A percentile compares a stretch with the other conserved stretches of the same genome.
These are phyloP conservation scores for Anguilla rostrata DNA, from an alignment of 2,113 vertebrate species.

Conservation along the genomic window DNA sequence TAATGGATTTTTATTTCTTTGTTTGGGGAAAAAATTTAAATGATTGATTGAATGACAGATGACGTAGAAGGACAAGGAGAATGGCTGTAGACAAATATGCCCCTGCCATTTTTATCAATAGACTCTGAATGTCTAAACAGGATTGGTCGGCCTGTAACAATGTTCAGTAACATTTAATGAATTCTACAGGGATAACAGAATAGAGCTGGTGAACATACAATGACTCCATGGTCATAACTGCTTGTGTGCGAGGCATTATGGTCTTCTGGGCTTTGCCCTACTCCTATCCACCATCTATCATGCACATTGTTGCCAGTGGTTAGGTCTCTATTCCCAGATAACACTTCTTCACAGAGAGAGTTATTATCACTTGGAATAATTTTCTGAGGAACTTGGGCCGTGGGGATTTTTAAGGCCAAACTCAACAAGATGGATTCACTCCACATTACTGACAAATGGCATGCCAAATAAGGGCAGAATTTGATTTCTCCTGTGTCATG, in stretches of 20 bases:
- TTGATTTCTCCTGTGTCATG: background rate
- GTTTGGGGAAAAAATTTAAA: too few relatives aligned
- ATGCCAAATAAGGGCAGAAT: background rate
- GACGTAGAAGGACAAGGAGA: background rate
- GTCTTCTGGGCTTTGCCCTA: background rate
- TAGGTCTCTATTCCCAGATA: background rate
- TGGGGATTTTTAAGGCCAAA: background rate
- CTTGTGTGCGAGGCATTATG: background rate
- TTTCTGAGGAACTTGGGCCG: background rate
- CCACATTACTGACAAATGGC: background rate
- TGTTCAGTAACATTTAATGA: background rate
- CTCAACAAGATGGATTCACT: background rate
- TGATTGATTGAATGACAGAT: too few relatives aligned
- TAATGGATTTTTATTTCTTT: too few relatives aligned
- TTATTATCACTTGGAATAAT: background rate
- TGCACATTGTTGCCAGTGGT: background rate
- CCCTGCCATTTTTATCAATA: background rate
- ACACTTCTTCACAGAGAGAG: background rate
- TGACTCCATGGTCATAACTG: background rate
- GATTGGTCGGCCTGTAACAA: background rate
- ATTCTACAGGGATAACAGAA: constrained; percentile 11
- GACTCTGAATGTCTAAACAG: constrained; percentile 7
- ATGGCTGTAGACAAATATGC: background rate
- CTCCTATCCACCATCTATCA: background rate
- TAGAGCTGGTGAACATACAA: background rate